Conservation (phyloP, 2,113 vertebrate species). For the pig (Sus scrofa) region T2T-Sscrofa CM000827.6:51190001-51190500, state of each 20-base stretch:
- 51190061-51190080: neutral
- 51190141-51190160: neutral
- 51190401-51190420: neutral
- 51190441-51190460: neutral
- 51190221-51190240: neutral
- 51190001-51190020: neutral
- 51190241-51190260: neutral
- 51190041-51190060: neutral
- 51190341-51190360: neutral
- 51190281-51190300: neutral
- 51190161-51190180: neutral
- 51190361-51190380: neutral
- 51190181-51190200: neutral
- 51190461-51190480: neutral
- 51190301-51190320: neutral
- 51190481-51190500: slow-evolving; percentile 7
- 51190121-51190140: neutral
- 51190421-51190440: neutral
- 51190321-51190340: neutral
- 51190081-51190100: neutral
- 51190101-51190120: neutral
- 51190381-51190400: neutral
- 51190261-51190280: neutral
- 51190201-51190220: neutral
- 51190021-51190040: neutral